Conservation (phyloP, 2,113 vertebrate species). For the Gallinago paraguaiae region DNA sequence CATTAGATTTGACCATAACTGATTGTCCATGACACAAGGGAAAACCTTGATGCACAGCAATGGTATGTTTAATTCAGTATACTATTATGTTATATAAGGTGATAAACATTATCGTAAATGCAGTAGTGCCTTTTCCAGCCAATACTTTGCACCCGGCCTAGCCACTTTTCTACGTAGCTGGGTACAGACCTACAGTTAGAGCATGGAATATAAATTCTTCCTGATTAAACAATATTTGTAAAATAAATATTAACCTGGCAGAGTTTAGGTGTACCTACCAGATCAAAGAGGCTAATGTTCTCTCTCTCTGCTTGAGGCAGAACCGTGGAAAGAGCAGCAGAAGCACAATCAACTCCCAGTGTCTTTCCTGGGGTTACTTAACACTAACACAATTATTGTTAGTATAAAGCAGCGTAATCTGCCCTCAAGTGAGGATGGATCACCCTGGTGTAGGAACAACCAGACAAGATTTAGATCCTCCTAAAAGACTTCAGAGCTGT, state of each 20-base stretch:
- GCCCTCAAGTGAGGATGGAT: background rate
- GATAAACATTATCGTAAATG: background rate
- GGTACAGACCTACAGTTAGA: background rate
- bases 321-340: background rate
- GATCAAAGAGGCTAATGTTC: background rate
- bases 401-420: background rate
- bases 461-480: background rate
- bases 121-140: background rate
- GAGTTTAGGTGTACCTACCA: background rate
- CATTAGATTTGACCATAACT: background rate
- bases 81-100: background rate
- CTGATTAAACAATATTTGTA: background rate
- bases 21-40: background rate
- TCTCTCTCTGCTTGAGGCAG: background rate
- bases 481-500: background rate
- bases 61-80: background rate
- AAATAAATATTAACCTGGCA: background rate
- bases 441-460: rapidly evolving
- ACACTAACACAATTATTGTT: background rate
- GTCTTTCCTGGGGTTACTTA: background rate
- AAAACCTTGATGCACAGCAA: background rate
- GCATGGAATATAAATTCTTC: background rate
- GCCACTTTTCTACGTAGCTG: background rate
- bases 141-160: background rate
- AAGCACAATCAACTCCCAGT: background rate